Percentiles rank a stretch among this genome's conserved stretches.
Conservation (phyloP, 2,888 invertebrate genomes). For the Syritta pipiens region DNA sequence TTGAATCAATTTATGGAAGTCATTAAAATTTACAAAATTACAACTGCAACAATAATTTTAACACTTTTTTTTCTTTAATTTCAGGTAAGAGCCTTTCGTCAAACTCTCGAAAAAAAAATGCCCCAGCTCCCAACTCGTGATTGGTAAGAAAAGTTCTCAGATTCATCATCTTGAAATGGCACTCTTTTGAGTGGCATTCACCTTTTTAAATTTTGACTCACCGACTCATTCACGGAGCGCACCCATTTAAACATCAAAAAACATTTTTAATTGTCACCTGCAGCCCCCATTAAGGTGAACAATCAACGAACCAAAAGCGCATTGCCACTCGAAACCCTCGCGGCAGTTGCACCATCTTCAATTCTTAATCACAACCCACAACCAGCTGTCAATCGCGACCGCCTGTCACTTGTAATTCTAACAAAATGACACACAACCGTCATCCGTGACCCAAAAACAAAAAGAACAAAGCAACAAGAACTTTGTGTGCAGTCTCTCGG, state of each 20-base stretch:
- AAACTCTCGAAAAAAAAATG: neutral
- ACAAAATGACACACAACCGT: conserved; percentile 46
- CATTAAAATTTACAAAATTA: no score
- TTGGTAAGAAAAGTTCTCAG: neutral
- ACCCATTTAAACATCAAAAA: conserved; percentile 28
- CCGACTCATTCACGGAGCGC: conserved; percentile 1
- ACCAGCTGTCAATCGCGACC: conserved; percentile 40
- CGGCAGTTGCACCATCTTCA: no score
- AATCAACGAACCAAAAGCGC: conserved; percentile 8
- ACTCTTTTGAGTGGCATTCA: no score
- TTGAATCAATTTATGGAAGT: no score
- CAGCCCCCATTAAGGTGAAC: conserved; percentile 22
- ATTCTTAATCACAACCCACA: conserved; percentile 36
- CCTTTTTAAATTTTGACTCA: conserved; percentile 1
- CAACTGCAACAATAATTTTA: neutral
- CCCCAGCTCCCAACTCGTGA: neutral
- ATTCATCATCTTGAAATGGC: no score
- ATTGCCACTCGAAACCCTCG: conserved; percentile 16
- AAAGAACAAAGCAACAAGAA: conserved; percentile 38
- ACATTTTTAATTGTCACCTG: conserved; percentile 24
- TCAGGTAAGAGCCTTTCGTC: neutral
- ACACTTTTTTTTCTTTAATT: neutral
- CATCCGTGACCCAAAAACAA: conserved; percentile 51
- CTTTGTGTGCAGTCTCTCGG: conserved; percentile 43
- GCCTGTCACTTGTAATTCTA: conserved; percentile 24